Base-by-base conservation (phyloP, 2,888 invertebrate species). In the Apodemia mormo region DNA sequence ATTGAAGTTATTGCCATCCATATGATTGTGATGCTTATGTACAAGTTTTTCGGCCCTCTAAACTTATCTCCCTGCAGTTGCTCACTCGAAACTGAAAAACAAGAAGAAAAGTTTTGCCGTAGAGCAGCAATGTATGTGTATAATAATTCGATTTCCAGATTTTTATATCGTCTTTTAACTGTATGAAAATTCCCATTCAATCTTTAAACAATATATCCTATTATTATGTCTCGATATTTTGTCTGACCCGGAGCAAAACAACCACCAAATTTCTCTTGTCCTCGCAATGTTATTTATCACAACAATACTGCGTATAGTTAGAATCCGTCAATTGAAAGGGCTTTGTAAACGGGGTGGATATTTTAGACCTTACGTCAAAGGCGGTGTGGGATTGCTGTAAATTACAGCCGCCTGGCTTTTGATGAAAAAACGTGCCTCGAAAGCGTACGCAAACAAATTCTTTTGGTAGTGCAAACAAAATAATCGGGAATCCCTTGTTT, bases 261-360 rank as follows among this genome's bases (percentile, higher is more conserved):
- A 49, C 49, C 5, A 5, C 8, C 49, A 9, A 49, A 14, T 49
- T 49, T 14, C 49, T 49, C n/a, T 6, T 30, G 49, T 14, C 33
- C 30, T n/a, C 68, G 29, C 29, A 61, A 22, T 64, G 49, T 49
- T 29, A 40, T 58, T 29, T 29, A 22, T 61, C 30, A 30, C 30
- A 61, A 61, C 30, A 61, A 61, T 61, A 61, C 33, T 33, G 5
- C 12, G 12, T 61, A 33, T 61, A 61, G 49, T 52, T 52, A 52
- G 61, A 33, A 61, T 33, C 61, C 61, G 61, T 61, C 61, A 61
- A 61, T 61, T 14, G 61, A 61, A 30, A 30, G 61, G 61, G 61
- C 61, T 61, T 30, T 61, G 61, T 61, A 61, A 61, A 61, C 61
- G 14, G 61, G 61, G 12, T 61, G 33, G 12, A 33, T 33, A 33